Evolutionary conservation across 2,797 vertebrate species (phyloP), one percentile per base, ranked within the genome.

Genomic region (Halcyon chelicuti): DNA sequence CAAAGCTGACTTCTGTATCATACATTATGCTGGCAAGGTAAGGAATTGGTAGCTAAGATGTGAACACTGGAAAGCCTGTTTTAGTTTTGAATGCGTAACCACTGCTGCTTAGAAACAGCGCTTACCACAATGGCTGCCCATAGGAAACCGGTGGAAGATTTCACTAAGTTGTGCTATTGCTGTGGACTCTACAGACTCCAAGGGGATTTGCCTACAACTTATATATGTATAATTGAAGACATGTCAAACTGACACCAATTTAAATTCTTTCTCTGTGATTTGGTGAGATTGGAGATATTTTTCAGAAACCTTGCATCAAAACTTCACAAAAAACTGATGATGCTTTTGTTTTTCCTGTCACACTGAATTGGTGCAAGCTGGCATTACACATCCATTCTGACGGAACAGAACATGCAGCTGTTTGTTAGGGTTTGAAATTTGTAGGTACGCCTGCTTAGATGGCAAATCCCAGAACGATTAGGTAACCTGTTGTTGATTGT

Each of bases 11-110:
- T 99, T 99, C 98, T 99, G 99, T 96, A 99, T 99, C 97, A 99
- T 99, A 51, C 99, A 99, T 97, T 99, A 99, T 25, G 99, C 99
- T 7, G 99, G 99, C 97, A 99, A 94, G 99, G 99, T 99, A 98
- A 63, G 89, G 47, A 29, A 89, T n/a, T 46, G 47, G 19, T 22
- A 63, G 37, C 33, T 51, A 28, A 72, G 79, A 70, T 42, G 20
- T 44, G 57, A 80, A 28, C 10, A 3, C 14, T 35, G 51, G 16
- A 37, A 57, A 44, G 8, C 72, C 71, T 91, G 33, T 25, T 73
- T 8, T 40, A n/a, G 74, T 86, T 85, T 52, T 33, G 70, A 42
- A 39, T 77, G 55, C 8, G 5, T 78, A 76, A 44, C 18, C 26
- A 37, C n/a, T 58, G 44, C 63, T 94, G 29, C 49, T 89, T 73